Base-by-base conservation (phyloP, 2,797 vertebrate species). In the Halcyon smyrnensis region DNA sequence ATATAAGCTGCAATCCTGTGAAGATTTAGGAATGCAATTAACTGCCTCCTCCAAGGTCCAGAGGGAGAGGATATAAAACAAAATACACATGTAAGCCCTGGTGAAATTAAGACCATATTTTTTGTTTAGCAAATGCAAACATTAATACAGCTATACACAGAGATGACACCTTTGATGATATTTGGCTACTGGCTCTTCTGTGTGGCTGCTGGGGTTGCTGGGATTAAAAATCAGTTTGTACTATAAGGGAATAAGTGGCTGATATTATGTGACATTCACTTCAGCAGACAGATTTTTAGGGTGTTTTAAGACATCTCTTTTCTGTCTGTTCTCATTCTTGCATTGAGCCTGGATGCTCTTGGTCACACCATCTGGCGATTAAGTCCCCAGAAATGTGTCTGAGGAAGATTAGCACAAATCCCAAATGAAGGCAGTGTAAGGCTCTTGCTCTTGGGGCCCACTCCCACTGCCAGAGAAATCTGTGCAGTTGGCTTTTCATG, bases 331-430 rank as follows among this genome's bases (percentile, higher is more conserved):
- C 34, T 50, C 75, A 36, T 77, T 77, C 57, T 73, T 60, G 32
- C 24, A 15, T 78, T 80, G 53, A 89, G 60, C 50, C 68, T 53
- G 79, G 39, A 34, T 89, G 59, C 75, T 92, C 84, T 75, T 70
- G 60, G 51, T 63, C 83, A 67, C 60, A 53, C 67, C 70, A 74
- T 67, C 77, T 90, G 74, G 68, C 0, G 12, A 70, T 83, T 85
- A 92, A 83, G 27, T 53, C 59, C 70, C 46, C 63, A 69, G 62
- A 64, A 89, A 73, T 76, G 79, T 86, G 73, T 62, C 59, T 83
- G 70, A 90, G 48, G 56, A 78, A 90, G 89, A 94, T 84, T 43
- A 94, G 45, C 81, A 74, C 85, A 96, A 90, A 88, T 88, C 88
- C 75, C 68, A 54, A 25, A 79, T 30, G 84, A 70, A 73, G 74